Evolutionary conservation across 2,888 invertebrate genomes (phyloP).

Genomic region (Resseliella maxima): DNA sequence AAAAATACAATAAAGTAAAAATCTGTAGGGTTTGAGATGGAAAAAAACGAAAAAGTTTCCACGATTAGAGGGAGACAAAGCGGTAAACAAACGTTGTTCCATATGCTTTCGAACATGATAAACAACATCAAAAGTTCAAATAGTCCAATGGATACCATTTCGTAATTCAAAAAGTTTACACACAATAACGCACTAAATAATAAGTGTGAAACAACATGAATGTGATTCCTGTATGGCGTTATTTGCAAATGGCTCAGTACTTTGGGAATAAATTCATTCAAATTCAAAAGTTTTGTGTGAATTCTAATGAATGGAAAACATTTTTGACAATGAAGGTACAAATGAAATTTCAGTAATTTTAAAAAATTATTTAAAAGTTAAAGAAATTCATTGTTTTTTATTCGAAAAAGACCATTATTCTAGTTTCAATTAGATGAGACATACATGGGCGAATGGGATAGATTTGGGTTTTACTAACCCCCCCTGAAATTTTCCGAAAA

Average conservation of each 20-base stretch:
- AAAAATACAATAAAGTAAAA: neutral
- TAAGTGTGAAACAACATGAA: neutral
- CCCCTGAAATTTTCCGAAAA: too few species aligned
- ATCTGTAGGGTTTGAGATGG: neutral
- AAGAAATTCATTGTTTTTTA: neutral
- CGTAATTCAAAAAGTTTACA: neutral
- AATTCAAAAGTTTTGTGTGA: neutral
- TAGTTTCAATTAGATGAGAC: neutral
- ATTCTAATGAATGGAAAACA: neutral
- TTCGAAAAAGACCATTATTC: neutral
- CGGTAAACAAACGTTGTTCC: neutral
- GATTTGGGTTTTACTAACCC: too few species aligned
- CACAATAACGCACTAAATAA: neutral
- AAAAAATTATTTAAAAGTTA: neutral
- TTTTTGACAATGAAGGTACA: neutral
- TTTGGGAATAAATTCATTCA: neutral
- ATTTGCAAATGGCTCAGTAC: slow-evolving; percentile 3
- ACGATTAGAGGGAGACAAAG: neutral
- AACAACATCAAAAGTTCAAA: slow-evolving; percentile 2
- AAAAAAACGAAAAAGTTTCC: neutral
- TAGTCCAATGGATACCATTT: neutral
- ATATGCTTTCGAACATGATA: neutral
- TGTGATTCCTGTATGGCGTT: neutral
- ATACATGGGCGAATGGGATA: too few species aligned
- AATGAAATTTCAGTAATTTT: slow-evolving; percentile 1